Evolutionary conservation across 2,797 vertebrate species (phyloP).

Genomic region (Sebastes kiyomatsui): DNA sequence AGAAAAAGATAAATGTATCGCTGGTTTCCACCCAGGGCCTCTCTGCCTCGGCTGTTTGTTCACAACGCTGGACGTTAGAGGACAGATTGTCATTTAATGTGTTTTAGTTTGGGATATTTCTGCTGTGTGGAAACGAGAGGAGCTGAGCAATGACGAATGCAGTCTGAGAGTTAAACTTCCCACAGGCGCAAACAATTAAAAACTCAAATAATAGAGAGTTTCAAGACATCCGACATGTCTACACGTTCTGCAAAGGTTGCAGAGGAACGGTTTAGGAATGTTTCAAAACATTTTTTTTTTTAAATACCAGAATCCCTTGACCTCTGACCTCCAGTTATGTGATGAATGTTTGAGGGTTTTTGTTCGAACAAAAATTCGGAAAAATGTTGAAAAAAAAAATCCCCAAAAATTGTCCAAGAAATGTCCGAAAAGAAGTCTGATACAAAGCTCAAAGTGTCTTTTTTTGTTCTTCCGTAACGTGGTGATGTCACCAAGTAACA

Average conservation of each 20-base stretch:
- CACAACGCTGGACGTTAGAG: conserved; percentile 12
- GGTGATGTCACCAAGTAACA: no score
- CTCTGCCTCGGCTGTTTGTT: background rate
- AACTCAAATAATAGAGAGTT: background rate
- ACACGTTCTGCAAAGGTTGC: background rate
- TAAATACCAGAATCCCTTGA: no score
- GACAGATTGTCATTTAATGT: conserved; percentile 31
- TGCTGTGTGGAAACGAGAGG: background rate
- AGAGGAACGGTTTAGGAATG: background rate
- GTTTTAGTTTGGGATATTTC: conserved; percentile 31
- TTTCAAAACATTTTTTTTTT: no score
- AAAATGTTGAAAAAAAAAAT: no score
- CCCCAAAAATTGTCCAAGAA: no score
- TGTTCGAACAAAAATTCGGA: no score
- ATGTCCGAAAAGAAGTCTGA: no score
- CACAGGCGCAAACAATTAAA: background rate
- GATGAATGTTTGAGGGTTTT: no score
- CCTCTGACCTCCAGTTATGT: no score
- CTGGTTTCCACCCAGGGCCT: background rate
- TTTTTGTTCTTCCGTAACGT: no score
- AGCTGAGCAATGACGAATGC: background rate
- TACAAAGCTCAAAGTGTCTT: no score
- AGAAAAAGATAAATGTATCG: conserved; percentile 54
- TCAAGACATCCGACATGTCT: background rate
- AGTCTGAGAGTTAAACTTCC: background rate